Evolutionary conservation across 2,888 invertebrate species (phyloP).

Genomic region (Heliconius cydno): DNA sequence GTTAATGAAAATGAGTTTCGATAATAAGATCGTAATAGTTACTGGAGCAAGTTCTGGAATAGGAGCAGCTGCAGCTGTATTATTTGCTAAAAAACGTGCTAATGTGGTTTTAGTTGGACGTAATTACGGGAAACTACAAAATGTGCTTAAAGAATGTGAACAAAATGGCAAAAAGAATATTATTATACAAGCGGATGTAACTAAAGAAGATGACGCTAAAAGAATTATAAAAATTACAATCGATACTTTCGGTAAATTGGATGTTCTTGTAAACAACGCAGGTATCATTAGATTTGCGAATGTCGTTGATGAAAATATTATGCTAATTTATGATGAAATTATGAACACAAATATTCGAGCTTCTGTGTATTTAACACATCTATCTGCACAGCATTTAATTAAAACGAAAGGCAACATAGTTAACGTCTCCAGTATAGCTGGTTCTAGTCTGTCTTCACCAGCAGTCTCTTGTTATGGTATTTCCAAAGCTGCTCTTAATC

Average conservation of each 20-base stretch:
- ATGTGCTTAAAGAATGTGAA: background rate
- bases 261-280: background rate
- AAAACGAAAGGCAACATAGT: background rate
- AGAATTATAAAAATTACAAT: background rate
- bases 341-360: background rate
- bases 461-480: background rate
- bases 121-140: conserved; percentile 52
- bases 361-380: background rate
- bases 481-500: background rate
- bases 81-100: conserved; percentile 55
- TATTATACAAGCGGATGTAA: background rate
- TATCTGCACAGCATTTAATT: background rate
- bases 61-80: conserved; percentile 54
- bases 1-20: conserved; percentile 45
- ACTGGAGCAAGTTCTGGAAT: conserved; percentile 54
- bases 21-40: conserved; percentile 55
- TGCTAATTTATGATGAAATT: background rate
- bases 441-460: background rate
- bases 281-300: background rate
- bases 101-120: conserved; percentile 56
- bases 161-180: background rate
- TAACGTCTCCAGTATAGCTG: background rate
- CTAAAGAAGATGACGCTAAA: background rate
- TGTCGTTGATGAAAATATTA: background rate
- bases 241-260: background rate